phyloP scores from a whole-genome alignment of 2,888 invertebrate species.

The Harpalus rubripes region DNA sequence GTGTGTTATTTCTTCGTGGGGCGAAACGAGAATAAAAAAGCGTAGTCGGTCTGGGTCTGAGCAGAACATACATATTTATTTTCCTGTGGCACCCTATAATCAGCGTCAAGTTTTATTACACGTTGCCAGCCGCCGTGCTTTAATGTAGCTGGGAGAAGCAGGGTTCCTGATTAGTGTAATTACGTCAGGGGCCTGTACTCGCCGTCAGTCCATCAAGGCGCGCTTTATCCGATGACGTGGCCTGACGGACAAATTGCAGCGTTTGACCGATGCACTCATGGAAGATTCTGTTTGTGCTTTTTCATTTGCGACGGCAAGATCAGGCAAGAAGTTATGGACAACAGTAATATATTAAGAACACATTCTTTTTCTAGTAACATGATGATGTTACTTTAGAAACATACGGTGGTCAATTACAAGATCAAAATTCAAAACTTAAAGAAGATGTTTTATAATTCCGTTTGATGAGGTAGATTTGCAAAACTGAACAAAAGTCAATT shows the following conservation, averaged over 20 bases:
- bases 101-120: slow-evolving; percentile 65
- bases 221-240: slow-evolving; percentile 57
- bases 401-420: no score
- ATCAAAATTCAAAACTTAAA: no score
- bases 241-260: slow-evolving; percentile 62
- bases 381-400: no score
- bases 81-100: slow-evolving; percentile 65
- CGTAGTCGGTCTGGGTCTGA: slow-evolving; percentile 26
- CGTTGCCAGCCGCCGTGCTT: slow-evolving; percentile 61
- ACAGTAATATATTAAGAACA: no score
- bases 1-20: slow-evolving; percentile 2
- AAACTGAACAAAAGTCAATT: no score
- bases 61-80: slow-evolving; percentile 66
- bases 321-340: no score
- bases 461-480: no score
- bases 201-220: slow-evolving; percentile 58
- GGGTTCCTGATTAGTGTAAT: slow-evolving; percentile 64
- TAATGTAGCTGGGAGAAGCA: slow-evolving; percentile 50
- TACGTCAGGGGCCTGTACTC: slow-evolving; percentile 62
- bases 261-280: slow-evolving; percentile 44
- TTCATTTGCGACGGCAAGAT: neutral
- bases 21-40: slow-evolving; percentile 36
- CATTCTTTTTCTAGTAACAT: no score
- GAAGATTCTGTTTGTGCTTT: neutral
- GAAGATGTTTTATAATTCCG: no score